Evolutionary conservation across 1,140 invertebrate species (phyloP), one percentile per base, ranked within the genome.

Genomic region (Anagrus nilaparvatae): DNA sequence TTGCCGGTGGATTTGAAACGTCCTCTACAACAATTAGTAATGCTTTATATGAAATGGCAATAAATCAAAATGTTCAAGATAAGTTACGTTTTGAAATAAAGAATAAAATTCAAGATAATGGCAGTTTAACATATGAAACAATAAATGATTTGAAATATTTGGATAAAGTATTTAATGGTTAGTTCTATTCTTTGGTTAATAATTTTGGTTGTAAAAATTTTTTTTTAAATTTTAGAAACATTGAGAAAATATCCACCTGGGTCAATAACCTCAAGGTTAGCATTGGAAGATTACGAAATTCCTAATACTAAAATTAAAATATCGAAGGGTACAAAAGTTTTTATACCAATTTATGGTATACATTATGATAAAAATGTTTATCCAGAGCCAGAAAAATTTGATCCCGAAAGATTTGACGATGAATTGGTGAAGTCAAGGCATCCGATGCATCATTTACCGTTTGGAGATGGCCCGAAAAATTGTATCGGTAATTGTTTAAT

Each of bases 331-430:
- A 71, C 66, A 20, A 59, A 55, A 40, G 35, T 78, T 14, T 52
- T 68, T 18, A 70, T 79, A 43, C 74, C 75, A 10, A 52, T 66
- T 0, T 71, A 72, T 39, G 70, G 70, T 18, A 68, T 84, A 16
- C 82, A 87, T 47, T 59, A 70, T 20, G 76, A 84, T 65, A 67
- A 73, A 3, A 59, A 70, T 10, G 65, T 74, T 39, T 86, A 71
- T 57, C 66, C 73, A 3, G 63, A 84, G 47, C 82, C 83, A 5
- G 67, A 77, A 5, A 60, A 52, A 9, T 71, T 68, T 44, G 55
- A 67, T 50, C 67, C 68, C 12, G 63, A 68, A 48, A 47, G 69
- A 28, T 70, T 65, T 28, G 54, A 38, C 7, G 51, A 55, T 7
- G 55, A 60, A 24, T 53, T 52, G 41, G 43, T 54, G 12, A 35